Evolutionary conservation across 92 coral and sea anemone species (phyloP).

Genomic region (Epizoanthus stellaris): DNA sequence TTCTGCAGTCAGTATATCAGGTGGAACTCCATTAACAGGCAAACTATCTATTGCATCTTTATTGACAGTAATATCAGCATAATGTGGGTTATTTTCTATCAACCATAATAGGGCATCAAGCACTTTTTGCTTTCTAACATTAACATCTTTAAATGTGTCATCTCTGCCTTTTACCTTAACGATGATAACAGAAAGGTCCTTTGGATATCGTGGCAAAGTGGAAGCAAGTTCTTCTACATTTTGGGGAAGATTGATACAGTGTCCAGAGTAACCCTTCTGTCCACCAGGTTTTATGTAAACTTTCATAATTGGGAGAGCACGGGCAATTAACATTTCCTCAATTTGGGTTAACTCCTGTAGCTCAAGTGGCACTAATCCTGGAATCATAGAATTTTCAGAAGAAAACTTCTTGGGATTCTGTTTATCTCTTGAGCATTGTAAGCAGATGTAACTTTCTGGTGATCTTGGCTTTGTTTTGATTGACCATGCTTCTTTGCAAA

Average conservation of each 20-base stretch:
- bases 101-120: conserved; percentile 53
- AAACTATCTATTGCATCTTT: conserved; percentile 30
- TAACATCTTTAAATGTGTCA: neutral
- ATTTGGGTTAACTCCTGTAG: conserved; percentile 35
- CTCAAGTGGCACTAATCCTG: conserved; percentile 47
- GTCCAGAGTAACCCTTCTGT: conserved; percentile 50
- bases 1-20: conserved; percentile 22
- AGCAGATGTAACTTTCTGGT: conserved; percentile 33
- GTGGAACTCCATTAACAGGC: conserved; percentile 46
- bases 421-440: conserved; percentile 45
- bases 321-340: neutral
- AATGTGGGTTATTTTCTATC: neutral
- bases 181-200: conserved; percentile 48
- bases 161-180: conserved; percentile 30
- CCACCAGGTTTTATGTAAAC: conserved; percentile 51
- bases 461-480: conserved; percentile 34
- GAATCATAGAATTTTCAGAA: conserved; percentile 45
- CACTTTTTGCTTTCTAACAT: conserved; percentile 48
- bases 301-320: conserved; percentile 51
- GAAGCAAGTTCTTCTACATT: conserved; percentile 48
- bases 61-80: conserved; percentile 31
- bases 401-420: conserved; percentile 45
- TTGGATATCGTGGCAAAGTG: conserved; percentile 57
- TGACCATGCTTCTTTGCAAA: conserved; percentile 62
- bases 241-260: conserved; percentile 50